Evolutionary conservation across 2,888 invertebrate genomes (phyloP).

Genomic region (Scelioninae gen. 2): DNA sequence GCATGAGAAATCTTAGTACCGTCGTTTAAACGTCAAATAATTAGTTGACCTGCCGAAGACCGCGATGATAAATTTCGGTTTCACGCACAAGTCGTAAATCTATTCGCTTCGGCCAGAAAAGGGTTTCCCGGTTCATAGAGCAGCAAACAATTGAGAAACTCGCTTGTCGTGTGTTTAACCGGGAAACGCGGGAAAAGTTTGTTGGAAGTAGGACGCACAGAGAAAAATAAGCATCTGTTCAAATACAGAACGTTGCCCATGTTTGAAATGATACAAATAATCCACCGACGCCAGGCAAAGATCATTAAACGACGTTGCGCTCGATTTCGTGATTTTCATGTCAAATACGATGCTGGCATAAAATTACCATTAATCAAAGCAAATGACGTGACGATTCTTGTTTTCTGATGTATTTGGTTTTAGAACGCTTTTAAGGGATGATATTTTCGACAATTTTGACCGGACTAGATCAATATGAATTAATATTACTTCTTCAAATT

Average conservation of each 20-base stretch:
- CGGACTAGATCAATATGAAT: too few relatives aligned
- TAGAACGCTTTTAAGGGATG: too few relatives aligned
- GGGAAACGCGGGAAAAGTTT: constrained; percentile 28
- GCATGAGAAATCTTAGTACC: neutral
- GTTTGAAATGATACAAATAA: neutral
- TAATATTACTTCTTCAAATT: too few relatives aligned
- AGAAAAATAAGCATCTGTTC: constrained; percentile 40
- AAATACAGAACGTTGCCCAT: constrained; percentile 1
- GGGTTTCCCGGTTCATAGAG: constrained; percentile 1
- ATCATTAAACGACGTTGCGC: constrained; percentile 3
- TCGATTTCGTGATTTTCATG: constrained; percentile 5
- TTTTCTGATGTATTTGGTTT: too few relatives aligned
- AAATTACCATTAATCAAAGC: constrained; percentile 13
- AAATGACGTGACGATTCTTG: too few relatives aligned
- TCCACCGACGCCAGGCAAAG: neutral
- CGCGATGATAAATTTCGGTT: constrained; percentile 10
- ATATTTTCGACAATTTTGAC: too few relatives aligned
- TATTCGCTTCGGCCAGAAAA: constrained; percentile 19
- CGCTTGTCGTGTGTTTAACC: constrained; percentile 17
- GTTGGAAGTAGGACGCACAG: constrained; percentile 4
- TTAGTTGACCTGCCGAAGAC: constrained; percentile 15
- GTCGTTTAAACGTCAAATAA: constrained; percentile 6
- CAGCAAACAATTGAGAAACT: constrained; percentile 15
- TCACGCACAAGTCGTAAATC: constrained; percentile 24
- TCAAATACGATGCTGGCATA: constrained; percentile 2